These are phyloP conservation scores for Crotalus horridus DNA, from an alignment of 2,113 vertebrate genomes.

Conservation along the genomic window DNA sequence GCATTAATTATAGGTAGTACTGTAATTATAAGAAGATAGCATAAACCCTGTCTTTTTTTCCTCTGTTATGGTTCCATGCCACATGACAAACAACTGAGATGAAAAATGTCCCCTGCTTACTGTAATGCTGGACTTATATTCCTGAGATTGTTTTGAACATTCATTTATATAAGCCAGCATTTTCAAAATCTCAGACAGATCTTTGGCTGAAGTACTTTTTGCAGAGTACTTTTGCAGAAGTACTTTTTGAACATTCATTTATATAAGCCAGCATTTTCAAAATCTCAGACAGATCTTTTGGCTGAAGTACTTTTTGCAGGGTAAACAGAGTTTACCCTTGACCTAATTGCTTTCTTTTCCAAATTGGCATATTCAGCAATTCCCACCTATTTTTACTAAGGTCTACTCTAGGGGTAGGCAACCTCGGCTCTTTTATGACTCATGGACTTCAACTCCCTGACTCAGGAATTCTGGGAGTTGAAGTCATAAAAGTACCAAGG, in stretches of 20 bases:
- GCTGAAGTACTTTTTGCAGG: not conserved
- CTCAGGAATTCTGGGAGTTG: no score
- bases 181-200: not conserved
- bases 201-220: no score
- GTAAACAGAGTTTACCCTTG: not conserved
- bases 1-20: slow-evolving; percentile 21
- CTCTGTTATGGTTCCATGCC: not conserved
- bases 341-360: not conserved
- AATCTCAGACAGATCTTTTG: not conserved
- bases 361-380: not conserved
- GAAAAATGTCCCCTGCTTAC: not conserved
- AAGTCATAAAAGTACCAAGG: no score
- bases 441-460: no score
- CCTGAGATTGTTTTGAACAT: not conserved
- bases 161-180: not conserved
- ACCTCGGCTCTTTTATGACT: no score
- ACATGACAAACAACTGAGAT: not conserved
- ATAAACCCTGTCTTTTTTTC: slow-evolving; percentile 31
- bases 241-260: not conserved
- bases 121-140: not conserved
- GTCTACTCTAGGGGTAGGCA: no score
- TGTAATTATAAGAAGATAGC: slow-evolving; percentile 1
- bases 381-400: not conserved
- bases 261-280: not conserved
- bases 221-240: no score